Base-by-base conservation (phyloP, 2,888 invertebrate genomes). In the Odontocolon sp. region DNA sequence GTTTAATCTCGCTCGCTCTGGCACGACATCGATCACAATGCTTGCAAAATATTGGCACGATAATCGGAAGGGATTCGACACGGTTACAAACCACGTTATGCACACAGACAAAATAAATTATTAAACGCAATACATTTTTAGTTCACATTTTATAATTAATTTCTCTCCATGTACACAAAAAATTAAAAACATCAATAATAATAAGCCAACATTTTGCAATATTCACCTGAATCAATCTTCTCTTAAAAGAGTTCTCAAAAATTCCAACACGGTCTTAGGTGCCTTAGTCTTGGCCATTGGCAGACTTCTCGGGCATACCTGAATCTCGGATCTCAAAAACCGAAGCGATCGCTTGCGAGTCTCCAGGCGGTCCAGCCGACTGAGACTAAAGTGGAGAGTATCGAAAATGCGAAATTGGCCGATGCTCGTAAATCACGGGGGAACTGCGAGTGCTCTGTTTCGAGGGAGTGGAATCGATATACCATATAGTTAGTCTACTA, bases 11-110 rank as follows among this genome's bases (percentile, higher is more conserved):
- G 31, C 52, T 63, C 73, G 63, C 42, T 63, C 81, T 81, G 80
- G 79, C 81, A 81, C n/a, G n/a, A 82, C 85, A 87, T 87, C 86
- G 85, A 87, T 87, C 87, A 87, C 82, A 79, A 82, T 78, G 80
- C 77, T 79, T 79, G 83, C 82, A 85, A 84, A 87, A 87, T 87
- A 87, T 87, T 87, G 87, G 84, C 86, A 85, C 76, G 85, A 87
- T 86, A 86, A 87, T 87, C 84, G 84, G 81, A 82, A 84, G 82
- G 84, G 83, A 85, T 87, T 85, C 85, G 82, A 57, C 56, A 61
- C 57, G 63, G 54, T 64, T 45, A 64, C 42, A 52, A 28, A 50
- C 50, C 26, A 5, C 50, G n/a, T n/a, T 26, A 50, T 26, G 50
- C 11, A 4, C 52, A 5, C 5, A 31, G 28, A 5, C 28, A 31